Evolutionary conservation across 2,888 invertebrate species (phyloP), one percentile per base, ranked within the genome.

Genomic region (Pogonocherus hispidulus): DNA sequence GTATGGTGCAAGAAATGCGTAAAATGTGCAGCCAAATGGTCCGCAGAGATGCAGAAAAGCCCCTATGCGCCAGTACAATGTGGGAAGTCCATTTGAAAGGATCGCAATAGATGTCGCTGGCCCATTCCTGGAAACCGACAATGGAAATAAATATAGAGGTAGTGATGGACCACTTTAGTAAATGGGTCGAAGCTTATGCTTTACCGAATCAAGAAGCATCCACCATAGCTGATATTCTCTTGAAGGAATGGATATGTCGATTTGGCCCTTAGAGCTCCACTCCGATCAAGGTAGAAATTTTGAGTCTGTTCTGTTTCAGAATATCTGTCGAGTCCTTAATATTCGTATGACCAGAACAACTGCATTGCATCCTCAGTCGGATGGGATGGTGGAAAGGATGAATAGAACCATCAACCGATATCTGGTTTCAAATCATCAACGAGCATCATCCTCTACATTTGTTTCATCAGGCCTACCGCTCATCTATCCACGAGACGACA

Each of bases 301-400:
- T 35, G 76, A 80, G 46, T 47, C 47, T 6, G 2, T n/a, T 81
- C 2, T 77, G 14, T 41, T 78, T 55, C 64, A 75, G 59, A 75
- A 78, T 16, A 20, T 76, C 37, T 66, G 74, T 27, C 32, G 67
- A 9, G 32, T 73, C 11, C 23, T 80, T 14, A 72, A 71, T 2
- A 76, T 80, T 2, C 35, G 60, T 0, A 78, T 80, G 47, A 80
- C 74, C 11, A 68, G 78, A 54, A 78, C 79, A n/a, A 80, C 80
- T 1, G 66, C 78, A 4, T 54, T 79, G 6, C 76, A 77, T 62
- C 76, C 80, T 2, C 79, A 80, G 20, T 79, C 78, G 1, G 78
- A 81, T 51, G 80, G 79, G 37, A 79, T 79, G 74, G 76, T 79
- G 14, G 79, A 79, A 32, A 18, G 47, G 6, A 47, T 47, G 22